Conservation (phyloP, 2,797 vertebrate species). For the Scolopax rusticola region DNA sequence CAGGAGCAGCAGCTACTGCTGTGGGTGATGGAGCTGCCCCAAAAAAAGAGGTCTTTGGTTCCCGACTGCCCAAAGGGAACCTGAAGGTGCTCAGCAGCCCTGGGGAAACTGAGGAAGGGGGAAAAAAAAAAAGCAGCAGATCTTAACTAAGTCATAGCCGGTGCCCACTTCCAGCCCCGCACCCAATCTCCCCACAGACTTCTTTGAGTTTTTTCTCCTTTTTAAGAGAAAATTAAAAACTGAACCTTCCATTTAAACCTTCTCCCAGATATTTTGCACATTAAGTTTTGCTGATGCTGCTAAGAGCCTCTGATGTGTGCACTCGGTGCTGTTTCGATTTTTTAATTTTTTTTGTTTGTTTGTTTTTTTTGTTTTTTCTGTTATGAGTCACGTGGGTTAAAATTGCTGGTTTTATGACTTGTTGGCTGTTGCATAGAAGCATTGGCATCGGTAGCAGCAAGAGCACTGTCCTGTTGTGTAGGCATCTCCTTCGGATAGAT, state of each 20-base stretch:
- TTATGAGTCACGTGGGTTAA: fast-evolving
- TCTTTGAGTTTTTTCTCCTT: not conserved
- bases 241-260: not conserved
- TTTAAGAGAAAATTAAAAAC: not conserved
- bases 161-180: not conserved
- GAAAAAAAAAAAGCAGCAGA: not conserved
- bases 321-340: not conserved
- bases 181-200: not conserved
- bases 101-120: not conserved
- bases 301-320: not conserved
- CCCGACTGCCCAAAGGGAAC: not conserved
- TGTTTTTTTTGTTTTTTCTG: fast-evolving
- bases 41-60: not conserved
- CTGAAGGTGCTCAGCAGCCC: not conserved
- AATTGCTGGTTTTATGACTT: not conserved
- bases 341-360: not conserved
- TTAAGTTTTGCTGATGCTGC: not conserved
- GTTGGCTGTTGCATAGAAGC: not conserved
- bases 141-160: not conserved
- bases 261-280: not conserved
- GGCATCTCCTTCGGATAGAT: fast-evolving
- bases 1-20: not conserved
- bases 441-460: fast-evolving
- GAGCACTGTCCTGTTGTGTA: fast-evolving
- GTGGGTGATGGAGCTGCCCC: not conserved